A percentile compares a stretch with the other conserved stretches of the same genome.
Conservation (phyloP, 1,140 invertebrate species). For the Neuroterus valhalla region DNA sequence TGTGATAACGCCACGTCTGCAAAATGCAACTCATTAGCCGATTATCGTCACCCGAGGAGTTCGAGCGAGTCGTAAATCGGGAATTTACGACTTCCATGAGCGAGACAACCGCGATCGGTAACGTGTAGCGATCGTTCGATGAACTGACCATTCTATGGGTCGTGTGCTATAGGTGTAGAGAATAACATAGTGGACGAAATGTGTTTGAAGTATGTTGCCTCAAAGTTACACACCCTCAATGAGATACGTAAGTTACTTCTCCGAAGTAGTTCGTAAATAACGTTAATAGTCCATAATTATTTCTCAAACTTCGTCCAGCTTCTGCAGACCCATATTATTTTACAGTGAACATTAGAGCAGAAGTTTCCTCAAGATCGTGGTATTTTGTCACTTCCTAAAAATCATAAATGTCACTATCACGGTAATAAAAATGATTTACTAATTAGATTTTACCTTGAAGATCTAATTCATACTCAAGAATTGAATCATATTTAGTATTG, state of each 20-base stretch:
- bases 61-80: slow-evolving; percentile 50
- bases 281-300: slow-evolving; percentile 27
- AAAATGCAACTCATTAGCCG: slow-evolving; percentile 53
- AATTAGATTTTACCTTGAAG: too few species aligned
- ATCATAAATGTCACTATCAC: too few species aligned
- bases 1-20: slow-evolving; percentile 42
- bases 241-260: slow-evolving; percentile 17
- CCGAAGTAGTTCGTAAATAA: slow-evolving; percentile 22
- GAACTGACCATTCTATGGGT: background rate
- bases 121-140: slow-evolving; percentile 15
- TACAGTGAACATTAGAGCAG: too few species aligned
- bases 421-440: too few species aligned
- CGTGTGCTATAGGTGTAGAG: background rate
- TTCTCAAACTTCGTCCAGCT: slow-evolving; percentile 10
- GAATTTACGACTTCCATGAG: slow-evolving; percentile 47
- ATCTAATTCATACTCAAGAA: too few species aligned
- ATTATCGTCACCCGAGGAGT: slow-evolving; percentile 50
- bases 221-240: slow-evolving; percentile 45
- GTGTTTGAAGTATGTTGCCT: slow-evolving; percentile 33
- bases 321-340: background rate
- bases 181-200: slow-evolving; percentile 38
- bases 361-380: too few species aligned
- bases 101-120: slow-evolving; percentile 39
- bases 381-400: too few species aligned
- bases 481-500: background rate